phyloP scores from a whole-genome alignment of 2,888 invertebrate genomes.

The Hoplodrina blanda region DNA sequence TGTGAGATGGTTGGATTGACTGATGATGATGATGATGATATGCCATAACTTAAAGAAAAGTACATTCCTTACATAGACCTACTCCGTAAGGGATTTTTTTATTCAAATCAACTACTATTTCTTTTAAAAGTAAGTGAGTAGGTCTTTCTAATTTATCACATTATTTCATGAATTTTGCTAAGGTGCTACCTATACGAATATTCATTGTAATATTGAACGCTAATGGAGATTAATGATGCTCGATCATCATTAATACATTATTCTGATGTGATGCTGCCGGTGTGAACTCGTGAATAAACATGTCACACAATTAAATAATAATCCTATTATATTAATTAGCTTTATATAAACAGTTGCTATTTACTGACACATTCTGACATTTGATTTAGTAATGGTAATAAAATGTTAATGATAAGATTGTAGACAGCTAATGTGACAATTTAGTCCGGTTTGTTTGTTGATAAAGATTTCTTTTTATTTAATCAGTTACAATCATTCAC shows the following conservation, averaged over 20 bases:
- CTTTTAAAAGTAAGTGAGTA: too few species aligned
- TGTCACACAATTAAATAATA: conserved; percentile 14
- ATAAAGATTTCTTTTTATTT: background rate
- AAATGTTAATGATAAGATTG: background rate
- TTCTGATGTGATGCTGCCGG: conserved; percentile 23
- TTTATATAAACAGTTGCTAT: background rate
- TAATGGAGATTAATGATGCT: conserved; percentile 24
- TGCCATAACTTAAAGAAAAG: too few species aligned
- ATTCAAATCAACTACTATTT: too few species aligned
- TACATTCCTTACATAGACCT: too few species aligned
- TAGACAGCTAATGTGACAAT: background rate
- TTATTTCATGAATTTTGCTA: too few species aligned
- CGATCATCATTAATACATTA: conserved; percentile 16
- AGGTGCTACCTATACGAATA: conserved; percentile 1
- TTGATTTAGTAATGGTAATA: background rate
- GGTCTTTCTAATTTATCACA: too few species aligned
- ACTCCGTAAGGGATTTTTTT: too few species aligned
- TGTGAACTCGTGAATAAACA: conserved; percentile 47
- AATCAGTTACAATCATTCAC: background rate
- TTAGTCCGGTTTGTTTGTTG: background rate
- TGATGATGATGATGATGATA: too few species aligned
- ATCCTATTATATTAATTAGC: conserved; percentile 1
- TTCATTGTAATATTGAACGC: conserved; percentile 16
- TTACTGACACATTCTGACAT: background rate
- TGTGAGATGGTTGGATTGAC: too few species aligned